Percentiles rank a stretch among this genome's conserved stretches.
phyloP scores from a whole-genome alignment of 2,113 vertebrate genomes.

The Zosterops japonicus region DNA sequence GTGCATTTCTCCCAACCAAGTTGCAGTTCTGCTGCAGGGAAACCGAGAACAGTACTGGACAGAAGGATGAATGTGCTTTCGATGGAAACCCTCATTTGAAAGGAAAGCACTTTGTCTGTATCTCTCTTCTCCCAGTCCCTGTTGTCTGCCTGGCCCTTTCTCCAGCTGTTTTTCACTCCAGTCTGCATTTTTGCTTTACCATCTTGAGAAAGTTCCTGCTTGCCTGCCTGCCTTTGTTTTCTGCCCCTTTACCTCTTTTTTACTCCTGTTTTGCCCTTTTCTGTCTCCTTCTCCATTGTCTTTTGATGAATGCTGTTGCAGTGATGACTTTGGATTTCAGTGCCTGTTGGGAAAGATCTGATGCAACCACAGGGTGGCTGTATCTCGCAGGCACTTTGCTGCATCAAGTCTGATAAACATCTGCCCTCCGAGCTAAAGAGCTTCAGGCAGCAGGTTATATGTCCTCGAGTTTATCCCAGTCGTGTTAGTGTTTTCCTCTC shows the following conservation, averaged over 20 bases:
- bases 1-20: neutral
- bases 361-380: neutral
- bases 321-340: constrained; percentile 17
- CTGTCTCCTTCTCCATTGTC: constrained; percentile 8
- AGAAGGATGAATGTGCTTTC: neutral
- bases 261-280: neutral
- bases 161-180: neutral
- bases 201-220: neutral
- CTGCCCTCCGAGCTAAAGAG: neutral
- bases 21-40: neutral
- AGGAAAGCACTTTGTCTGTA: neutral
- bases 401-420: neutral
- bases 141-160: neutral
- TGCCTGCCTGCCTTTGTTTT: neutral
- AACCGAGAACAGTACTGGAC: neutral
- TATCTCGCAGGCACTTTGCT: neutral
- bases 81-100: neutral
- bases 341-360: neutral
- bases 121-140: neutral
- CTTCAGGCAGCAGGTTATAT: neutral
- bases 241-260: neutral
- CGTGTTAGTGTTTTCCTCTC: neutral
- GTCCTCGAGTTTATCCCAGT: neutral
- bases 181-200: neutral
- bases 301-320: constrained; percentile 22